Conservation (phyloP, 2,797 vertebrate genomes). For the Peromyscus melanophrys region DNA sequence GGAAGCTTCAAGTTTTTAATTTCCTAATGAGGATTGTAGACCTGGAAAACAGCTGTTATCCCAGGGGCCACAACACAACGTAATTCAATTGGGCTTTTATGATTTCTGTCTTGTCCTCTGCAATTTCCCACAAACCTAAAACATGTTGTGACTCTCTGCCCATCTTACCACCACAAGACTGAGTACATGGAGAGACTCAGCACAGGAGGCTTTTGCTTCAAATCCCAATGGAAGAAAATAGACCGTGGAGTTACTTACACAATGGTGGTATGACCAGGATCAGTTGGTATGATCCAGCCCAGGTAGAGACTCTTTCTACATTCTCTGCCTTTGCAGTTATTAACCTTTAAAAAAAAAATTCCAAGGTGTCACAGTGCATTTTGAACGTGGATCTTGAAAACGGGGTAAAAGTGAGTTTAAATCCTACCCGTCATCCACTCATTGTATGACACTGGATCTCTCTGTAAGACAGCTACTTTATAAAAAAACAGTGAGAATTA, state of each 20-base stretch:
- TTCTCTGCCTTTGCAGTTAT: neutral
- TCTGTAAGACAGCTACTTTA: neutral
- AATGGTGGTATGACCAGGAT: neutral
- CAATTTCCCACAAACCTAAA: slow-evolving; percentile 80
- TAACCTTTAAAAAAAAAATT: neutral
- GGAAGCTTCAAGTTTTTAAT: slow-evolving; percentile 74
- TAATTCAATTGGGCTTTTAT: slow-evolving; percentile 78
- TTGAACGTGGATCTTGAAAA: neutral
- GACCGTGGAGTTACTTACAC: neutral
- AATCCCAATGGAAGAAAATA: neutral
- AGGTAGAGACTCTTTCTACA: neutral
- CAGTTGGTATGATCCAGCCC: neutral
- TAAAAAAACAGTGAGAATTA: neutral
- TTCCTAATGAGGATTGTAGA: slow-evolving; percentile 69
- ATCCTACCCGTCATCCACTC: neutral
- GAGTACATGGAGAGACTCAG: neutral
- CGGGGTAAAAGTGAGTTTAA: neutral
- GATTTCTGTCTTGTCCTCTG: slow-evolving; percentile 78
- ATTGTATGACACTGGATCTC: neutral
- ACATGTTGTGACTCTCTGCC: slow-evolving; percentile 51
- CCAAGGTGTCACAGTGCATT: neutral
- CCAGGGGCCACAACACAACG: slow-evolving; percentile 6
- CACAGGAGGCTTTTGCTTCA: neutral
- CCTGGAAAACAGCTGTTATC: slow-evolving; percentile 79
- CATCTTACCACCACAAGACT: neutral